phyloP scores from a whole-genome alignment of 1,140 invertebrate species.

The Heliothis virescens region DNA sequence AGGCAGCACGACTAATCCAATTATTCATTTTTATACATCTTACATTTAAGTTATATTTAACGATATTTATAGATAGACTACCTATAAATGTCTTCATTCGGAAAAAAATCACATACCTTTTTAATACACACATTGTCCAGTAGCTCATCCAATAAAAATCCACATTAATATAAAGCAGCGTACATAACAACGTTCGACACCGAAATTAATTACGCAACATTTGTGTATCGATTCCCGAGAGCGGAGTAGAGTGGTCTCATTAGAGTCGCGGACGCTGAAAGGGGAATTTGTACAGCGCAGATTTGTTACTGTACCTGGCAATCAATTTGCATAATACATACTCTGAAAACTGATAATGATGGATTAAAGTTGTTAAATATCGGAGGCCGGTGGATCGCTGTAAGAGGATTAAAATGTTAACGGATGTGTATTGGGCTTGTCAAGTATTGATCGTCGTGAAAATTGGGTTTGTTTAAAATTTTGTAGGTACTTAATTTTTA shows the following conservation, averaged over 20 bases:
- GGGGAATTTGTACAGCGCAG: conserved; percentile 34
- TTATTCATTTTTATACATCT: too few relatives aligned
- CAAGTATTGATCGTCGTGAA: background rate
- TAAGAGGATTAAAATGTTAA: background rate
- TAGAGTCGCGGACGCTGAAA: conserved; percentile 23
- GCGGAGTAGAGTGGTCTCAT: conserved; percentile 23
- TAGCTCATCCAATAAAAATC: background rate
- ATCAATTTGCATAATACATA: conserved; percentile 23
- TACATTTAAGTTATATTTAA: too few relatives aligned
- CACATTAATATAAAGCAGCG: background rate
- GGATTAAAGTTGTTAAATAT: conserved; percentile 12
- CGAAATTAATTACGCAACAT: conserved; percentile 43
- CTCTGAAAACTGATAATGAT: background rate
- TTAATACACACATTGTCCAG: background rate
- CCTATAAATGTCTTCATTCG: too few relatives aligned
- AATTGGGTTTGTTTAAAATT: too few relatives aligned
- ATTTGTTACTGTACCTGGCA: conserved; percentile 37
- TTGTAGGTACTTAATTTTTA: too few relatives aligned
- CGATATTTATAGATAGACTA: too few relatives aligned
- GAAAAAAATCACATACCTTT: too few relatives aligned
- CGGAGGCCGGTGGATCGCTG: background rate
- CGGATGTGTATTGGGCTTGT: background rate
- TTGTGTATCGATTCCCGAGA: conserved; percentile 31
- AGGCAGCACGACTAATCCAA: too few relatives aligned
- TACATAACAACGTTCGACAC: conserved; percentile 11